Evolutionary conservation across 2,888 invertebrate genomes (phyloP).

Genomic region (Chirona hameri): DNA sequence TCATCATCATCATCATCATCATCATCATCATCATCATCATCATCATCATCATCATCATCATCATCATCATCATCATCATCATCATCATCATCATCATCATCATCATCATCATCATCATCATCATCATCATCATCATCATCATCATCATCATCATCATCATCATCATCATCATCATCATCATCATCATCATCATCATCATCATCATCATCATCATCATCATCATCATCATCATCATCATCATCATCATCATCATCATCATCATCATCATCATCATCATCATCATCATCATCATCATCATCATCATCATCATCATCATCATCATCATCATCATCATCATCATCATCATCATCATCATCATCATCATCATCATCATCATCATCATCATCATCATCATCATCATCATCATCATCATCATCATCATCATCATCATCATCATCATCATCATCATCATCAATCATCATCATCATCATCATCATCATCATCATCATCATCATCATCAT

Average conservation of each 20-base stretch:
- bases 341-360: conserved; percentile 22
- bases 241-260: conserved; percentile 10
- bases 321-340: conserved; percentile 22
- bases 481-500: conserved; percentile 22
- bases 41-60: conserved; percentile 22
- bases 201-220: conserved; percentile 22
- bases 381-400: conserved; percentile 22
- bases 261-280: conserved; percentile 10
- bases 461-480: conserved; percentile 22
- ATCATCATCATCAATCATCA: no score
- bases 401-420: conserved; percentile 22
- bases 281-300: conserved; percentile 22
- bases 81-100: conserved; percentile 22
- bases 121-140: conserved; percentile 10
- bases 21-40: conserved; percentile 22
- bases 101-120: conserved; percentile 22
- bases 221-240: conserved; percentile 22
- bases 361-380: no score
- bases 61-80: conserved; percentile 5
- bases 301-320: conserved; percentile 22
- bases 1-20: conserved; percentile 10
- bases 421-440: conserved; percentile 4
- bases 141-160: conserved; percentile 10
- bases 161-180: conserved; percentile 22
- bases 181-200: conserved; percentile 22